These are phyloP conservation scores for Gracilinanus agilis DNA, from an alignment of 2,113 vertebrate genomes.

Conservation along the genomic window DNA sequence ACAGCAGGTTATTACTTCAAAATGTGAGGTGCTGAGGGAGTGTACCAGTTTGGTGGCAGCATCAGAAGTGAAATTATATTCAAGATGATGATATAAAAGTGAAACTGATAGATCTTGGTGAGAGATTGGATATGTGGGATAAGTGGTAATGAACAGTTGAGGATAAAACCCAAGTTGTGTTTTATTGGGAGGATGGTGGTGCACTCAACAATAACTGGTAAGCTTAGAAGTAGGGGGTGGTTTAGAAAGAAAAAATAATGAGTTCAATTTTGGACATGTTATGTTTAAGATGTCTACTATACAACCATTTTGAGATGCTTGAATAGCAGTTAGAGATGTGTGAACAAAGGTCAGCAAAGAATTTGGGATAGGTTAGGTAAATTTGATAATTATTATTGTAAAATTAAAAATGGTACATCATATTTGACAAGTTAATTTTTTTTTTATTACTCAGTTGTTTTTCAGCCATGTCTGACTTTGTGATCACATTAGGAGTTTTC, in stretches of 20 bases:
- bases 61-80: neutral
- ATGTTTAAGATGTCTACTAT: neutral
- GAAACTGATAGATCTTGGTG: neutral
- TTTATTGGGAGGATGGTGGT: neutral
- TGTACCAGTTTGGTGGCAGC: neutral
- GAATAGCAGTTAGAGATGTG: neutral
- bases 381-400: neutral
- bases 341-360: neutral
- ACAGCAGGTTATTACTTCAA: neutral
- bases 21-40: neutral
- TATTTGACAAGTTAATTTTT: neutral
- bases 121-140: neutral
- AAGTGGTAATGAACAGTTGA: neutral
- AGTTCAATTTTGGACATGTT: neutral
- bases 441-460: too few relatives aligned
- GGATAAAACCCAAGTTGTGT: neutral
- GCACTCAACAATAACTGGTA: neutral
- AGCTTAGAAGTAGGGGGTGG: neutral
- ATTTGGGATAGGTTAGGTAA: neutral
- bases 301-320: neutral
- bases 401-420: neutral
- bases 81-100: neutral
- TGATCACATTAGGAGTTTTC: too few relatives aligned
- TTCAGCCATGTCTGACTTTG: too few relatives aligned
- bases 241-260: neutral